These are phyloP conservation scores for Oreocharis arfaki DNA, from an alignment of 2,113 vertebrate genomes.

Conservation along the genomic window DNA sequence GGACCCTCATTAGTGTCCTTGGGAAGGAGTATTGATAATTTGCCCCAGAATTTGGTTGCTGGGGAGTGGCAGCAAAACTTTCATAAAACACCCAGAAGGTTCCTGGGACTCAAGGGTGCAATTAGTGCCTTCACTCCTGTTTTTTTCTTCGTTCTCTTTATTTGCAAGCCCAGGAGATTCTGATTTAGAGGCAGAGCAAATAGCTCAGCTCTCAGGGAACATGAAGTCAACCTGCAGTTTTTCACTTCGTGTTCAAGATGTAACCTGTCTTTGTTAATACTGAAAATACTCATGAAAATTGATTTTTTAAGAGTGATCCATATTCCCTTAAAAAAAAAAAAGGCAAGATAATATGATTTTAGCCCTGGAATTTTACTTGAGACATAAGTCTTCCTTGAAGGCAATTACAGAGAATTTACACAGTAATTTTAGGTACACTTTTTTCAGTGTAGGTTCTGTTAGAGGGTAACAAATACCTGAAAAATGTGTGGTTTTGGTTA, in stretches of 20 bases:
- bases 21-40: neutral
- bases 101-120: neutral
- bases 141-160: too few relatives aligned
- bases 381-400: neutral
- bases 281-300: neutral
- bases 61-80: neutral
- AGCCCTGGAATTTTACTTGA: neutral
- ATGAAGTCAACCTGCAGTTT: neutral
- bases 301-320: neutral
- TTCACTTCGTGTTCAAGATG: neutral
- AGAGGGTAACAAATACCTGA: neutral
- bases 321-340: neutral
- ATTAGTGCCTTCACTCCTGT: neutral
- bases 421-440: neutral
- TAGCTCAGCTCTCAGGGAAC: neutral
- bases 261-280: neutral
- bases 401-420: neutral
- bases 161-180: too few relatives aligned
- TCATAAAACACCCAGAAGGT: neutral
- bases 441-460: neutral
- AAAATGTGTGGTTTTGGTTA: neutral
- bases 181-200: neutral
- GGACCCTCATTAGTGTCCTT: neutral
- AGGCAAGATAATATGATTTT: neutral
- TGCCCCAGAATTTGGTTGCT: neutral